A percentile compares a stretch with the other conserved stretches of the same genome.
Evolutionary conservation across 2,113 vertebrate genomes (phyloP).

Genomic region (Rattus norvegicus): DNA sequence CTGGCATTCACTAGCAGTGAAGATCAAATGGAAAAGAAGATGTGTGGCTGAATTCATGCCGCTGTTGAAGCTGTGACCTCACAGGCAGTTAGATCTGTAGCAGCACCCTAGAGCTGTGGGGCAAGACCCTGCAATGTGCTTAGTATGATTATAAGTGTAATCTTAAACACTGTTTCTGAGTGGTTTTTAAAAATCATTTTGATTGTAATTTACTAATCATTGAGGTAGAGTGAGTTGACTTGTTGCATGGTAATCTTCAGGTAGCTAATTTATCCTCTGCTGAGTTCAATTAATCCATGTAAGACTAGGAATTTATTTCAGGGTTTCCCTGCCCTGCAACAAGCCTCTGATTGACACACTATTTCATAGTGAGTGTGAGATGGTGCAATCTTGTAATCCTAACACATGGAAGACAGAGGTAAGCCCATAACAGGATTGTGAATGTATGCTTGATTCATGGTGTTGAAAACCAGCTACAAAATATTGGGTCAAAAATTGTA

Average conservation of each 20-base stretch:
- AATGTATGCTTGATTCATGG: neutral
- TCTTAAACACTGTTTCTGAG: no score
- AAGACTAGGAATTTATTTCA: neutral
- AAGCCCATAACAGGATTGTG: neutral
- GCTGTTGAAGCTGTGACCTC: neutral
- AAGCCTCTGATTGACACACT: neutral
- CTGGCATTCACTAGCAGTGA: no score
- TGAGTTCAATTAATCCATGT: neutral
- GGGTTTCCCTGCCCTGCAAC: neutral
- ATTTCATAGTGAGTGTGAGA: neutral
- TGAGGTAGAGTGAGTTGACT: neutral
- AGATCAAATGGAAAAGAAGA: neutral
- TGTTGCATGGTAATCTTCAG: neutral
- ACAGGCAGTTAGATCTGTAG: neutral
- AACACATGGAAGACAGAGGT: neutral
- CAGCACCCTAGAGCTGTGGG: neutral
- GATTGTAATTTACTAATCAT: neutral
- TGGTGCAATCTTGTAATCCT: neutral
- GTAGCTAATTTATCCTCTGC: neutral
- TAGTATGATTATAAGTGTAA: neutral
- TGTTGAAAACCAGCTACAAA: neutral
- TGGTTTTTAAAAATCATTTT: neutral
- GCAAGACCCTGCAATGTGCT: neutral
- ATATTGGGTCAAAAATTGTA: neutral
- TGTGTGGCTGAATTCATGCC: neutral